These are phyloP conservation scores for Pocillopora verrucosa DNA, from an alignment of 64 coral and sea anemone species.

Conservation along the genomic window DNA sequence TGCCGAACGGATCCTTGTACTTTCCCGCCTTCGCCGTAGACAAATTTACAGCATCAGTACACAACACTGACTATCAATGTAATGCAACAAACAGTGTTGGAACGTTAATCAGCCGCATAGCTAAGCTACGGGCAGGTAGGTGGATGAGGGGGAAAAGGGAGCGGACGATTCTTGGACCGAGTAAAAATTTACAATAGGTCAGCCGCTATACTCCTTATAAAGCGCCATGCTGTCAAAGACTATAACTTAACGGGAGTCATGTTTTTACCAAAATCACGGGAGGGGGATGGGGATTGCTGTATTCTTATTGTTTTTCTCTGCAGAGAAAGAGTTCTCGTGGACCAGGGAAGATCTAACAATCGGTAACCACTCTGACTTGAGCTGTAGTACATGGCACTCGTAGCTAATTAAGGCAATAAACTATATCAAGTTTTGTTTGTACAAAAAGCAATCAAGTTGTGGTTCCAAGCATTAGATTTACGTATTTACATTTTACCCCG, in stretches of 20 bases:
- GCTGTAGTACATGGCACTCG: no score
- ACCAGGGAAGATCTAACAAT: no score
- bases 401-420: not conserved
- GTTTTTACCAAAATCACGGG: no score
- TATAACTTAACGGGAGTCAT: no score
- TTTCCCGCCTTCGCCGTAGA: slow-evolving; percentile 74
- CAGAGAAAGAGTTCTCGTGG: no score
- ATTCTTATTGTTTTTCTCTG: no score
- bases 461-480: not conserved
- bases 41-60: slow-evolving; percentile 50
- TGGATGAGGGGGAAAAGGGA: not conserved
- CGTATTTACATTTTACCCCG: not conserved
- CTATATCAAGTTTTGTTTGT: no score
- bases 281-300: no score
- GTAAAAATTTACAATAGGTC: no score
- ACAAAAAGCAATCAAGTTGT: not conserved
- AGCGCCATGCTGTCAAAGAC: no score
- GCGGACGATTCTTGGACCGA: not conserved
- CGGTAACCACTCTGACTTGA: no score
- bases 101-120: slow-evolving; percentile 58
- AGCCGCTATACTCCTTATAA: no score
- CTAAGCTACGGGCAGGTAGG: slow-evolving; percentile 79
- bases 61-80: slow-evolving; percentile 76
- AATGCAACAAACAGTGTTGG: slow-evolving; percentile 66
- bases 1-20: slow-evolving; percentile 71